Evolutionary conservation across 2,888 invertebrate species (phyloP).

Genomic region (Apoderus coryli): DNA sequence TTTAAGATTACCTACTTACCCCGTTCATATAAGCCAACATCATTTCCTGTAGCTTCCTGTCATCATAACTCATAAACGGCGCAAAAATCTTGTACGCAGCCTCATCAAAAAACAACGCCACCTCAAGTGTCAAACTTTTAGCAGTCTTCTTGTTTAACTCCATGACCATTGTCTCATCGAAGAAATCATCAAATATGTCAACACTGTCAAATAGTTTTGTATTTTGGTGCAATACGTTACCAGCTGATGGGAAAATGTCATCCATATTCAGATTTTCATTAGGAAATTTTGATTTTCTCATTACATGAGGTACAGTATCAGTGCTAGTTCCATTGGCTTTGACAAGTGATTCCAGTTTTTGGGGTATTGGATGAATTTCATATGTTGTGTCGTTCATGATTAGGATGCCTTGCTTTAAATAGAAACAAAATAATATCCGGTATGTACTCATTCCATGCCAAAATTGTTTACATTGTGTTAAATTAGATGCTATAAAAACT

Average conservation of each 20-base stretch:
- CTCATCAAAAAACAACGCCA: constrained; percentile 62
- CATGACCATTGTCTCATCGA: too few relatives aligned
- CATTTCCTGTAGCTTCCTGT: constrained; percentile 54
- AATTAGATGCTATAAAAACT: too few relatives aligned
- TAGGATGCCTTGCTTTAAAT: constrained; percentile 50
- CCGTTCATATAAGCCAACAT: constrained; percentile 66
- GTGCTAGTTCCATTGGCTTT: too few relatives aligned
- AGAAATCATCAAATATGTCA: constrained; percentile 14
- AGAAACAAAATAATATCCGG: neutral
- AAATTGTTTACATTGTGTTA: too few relatives aligned
- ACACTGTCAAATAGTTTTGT: too few relatives aligned
- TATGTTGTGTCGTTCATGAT: constrained; percentile 51
- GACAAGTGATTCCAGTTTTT: constrained; percentile 28
- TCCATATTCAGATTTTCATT: neutral
- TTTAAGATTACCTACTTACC: constrained; percentile 32
- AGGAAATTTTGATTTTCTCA: constrained; percentile 37
- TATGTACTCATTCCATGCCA: constrained; percentile 56
- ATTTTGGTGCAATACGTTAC: constrained; percentile 15
- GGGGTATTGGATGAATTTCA: constrained; percentile 50
- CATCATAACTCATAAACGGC: constrained; percentile 50
- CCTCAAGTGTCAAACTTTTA: constrained; percentile 50
- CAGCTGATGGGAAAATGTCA: constrained; percentile 17
- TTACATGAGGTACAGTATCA: constrained; percentile 42
- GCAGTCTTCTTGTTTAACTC: too few relatives aligned
- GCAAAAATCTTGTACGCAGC: constrained; percentile 56